Base-by-base conservation (phyloP, 2,888 invertebrate species). In the Brenthis hecate region DNA sequence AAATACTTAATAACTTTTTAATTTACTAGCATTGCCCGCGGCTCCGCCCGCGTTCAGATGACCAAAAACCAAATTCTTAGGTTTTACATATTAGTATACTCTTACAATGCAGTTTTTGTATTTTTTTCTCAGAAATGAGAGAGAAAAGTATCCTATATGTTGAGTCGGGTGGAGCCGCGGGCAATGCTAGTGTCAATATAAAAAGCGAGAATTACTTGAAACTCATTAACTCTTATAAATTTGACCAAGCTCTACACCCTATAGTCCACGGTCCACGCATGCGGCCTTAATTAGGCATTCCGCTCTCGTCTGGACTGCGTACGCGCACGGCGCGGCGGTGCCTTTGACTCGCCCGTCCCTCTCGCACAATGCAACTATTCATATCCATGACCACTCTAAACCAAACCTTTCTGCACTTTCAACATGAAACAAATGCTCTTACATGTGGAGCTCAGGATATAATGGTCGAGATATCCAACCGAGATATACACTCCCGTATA, bases 271-370 rank as follows among this genome's bases (percentile, higher is more conserved):
- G 86, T 89, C 89, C 89, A 87, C 87, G 90, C 92, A 91, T 92
- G 89, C 91, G 91, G 89, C 86, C 89, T 91, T 91, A 92, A 92
- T 92, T 92, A 92, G 89, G 89, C 89, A 92, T 92, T 92, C 92
- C 87, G 81, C 78, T 80, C 83, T 87, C 91, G 90, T 89, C 89
- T 87, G 91, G 88, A 83, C 82, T 83, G 85, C 91, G 89, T 88
- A 85, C 87, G 88, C 88, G 86, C 89, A 84, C 77, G 85, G 86
- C 91, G 91, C 77, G 85, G 86, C 91, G 91, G 91, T 85, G 81
- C 81, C 89, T 90, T 92, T 92, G 92, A 89, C 84, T 78, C 75
- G 76, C 77, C 86, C 83, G 78, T 89, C 90, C 80, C 85, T 74
- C 87, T 91, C 89, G 66, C 86, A 88, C 91, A 91, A 89, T 89